These are phyloP conservation scores for Tricholauxania praeusta DNA, from an alignment of 2,888 invertebrate species.

Conservation along the genomic window DNA sequence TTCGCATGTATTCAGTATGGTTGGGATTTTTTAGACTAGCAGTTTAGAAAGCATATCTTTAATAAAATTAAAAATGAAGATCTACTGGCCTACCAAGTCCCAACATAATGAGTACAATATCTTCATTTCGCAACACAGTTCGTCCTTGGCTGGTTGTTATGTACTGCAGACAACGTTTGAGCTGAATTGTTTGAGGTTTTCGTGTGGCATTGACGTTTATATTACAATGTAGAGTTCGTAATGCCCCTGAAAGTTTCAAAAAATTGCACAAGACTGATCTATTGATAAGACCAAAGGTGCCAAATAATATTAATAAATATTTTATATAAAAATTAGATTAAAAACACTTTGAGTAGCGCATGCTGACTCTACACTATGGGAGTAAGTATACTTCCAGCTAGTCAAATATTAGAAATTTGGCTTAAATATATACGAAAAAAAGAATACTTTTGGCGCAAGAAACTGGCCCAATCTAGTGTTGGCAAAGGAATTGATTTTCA, in stretches of 20 bases:
- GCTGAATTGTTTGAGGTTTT: conserved; percentile 59
- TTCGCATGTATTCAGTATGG: conserved; percentile 55
- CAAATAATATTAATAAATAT: too few species aligned
- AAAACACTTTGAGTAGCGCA: too few species aligned
- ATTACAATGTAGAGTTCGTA: conserved; percentile 47
- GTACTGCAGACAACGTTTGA: conserved; percentile 44
- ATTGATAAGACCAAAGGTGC: too few species aligned
- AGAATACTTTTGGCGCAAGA: too few species aligned
- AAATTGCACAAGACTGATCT: conserved; percentile 57
- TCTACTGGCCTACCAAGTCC: conserved; percentile 70
- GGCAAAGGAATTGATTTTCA: too few species aligned
- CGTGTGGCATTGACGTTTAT: conserved; percentile 55
- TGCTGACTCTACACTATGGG: too few species aligned
- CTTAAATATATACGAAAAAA: too few species aligned
- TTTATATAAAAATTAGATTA: too few species aligned
- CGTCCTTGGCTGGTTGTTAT: not conserved
- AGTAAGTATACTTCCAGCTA: too few species aligned
- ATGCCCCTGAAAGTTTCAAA: conserved; percentile 64
- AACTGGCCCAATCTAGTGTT: too few species aligned
- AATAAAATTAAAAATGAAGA: conserved; percentile 37
- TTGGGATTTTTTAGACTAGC: conserved; percentile 69
- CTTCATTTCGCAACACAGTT: conserved; percentile 43
- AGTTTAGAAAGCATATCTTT: conserved; percentile 56
- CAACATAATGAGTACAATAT: conserved; percentile 65
- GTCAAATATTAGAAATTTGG: too few species aligned